A percentile compares a stretch with the other conserved stretches of the same genome.
Evolutionary conservation across 2,113 vertebrate species (phyloP).

Genomic region (Mirounga angustirostris): DNA sequence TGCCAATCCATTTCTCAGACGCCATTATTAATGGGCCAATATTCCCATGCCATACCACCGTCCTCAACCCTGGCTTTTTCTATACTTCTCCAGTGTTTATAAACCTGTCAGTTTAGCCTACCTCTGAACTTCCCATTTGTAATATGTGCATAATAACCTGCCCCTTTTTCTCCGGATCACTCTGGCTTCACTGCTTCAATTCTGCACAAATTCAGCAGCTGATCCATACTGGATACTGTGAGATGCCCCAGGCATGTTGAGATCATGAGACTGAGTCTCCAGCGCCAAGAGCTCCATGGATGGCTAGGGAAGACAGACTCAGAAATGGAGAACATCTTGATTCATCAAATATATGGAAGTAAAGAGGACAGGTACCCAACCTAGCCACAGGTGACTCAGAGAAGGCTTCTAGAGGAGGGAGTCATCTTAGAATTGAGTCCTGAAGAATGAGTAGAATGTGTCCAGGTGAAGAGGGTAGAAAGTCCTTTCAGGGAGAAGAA

Average conservation of each 20-base stretch:
- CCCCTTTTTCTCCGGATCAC: not conserved
- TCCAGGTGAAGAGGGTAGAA: not conserved
- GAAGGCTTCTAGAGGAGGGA: not conserved
- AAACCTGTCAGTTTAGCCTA: not conserved
- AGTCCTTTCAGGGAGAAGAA: not conserved
- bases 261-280: not conserved
- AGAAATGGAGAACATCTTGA: not conserved
- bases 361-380: not conserved
- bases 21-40: not conserved
- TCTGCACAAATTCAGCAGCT: not conserved
- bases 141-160: not conserved
- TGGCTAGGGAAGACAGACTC: not conserved
- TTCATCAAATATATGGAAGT: not conserved
- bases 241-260: too few species aligned
- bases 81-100: not conserved
- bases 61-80: not conserved
- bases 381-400: not conserved
- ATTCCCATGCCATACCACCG: not conserved
- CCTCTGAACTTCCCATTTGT: not conserved
- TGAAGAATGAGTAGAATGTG: not conserved
- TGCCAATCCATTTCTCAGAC: not conserved
- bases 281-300: not conserved
- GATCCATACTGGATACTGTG: not conserved
- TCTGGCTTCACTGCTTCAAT: not conserved
- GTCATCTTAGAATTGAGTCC: not conserved